Percentiles rank a stretch among this genome's conserved stretches.
These are phyloP conservation scores for Halcyon badia DNA, from an alignment of 2,797 vertebrate genomes.

Conservation along the genomic window DNA sequence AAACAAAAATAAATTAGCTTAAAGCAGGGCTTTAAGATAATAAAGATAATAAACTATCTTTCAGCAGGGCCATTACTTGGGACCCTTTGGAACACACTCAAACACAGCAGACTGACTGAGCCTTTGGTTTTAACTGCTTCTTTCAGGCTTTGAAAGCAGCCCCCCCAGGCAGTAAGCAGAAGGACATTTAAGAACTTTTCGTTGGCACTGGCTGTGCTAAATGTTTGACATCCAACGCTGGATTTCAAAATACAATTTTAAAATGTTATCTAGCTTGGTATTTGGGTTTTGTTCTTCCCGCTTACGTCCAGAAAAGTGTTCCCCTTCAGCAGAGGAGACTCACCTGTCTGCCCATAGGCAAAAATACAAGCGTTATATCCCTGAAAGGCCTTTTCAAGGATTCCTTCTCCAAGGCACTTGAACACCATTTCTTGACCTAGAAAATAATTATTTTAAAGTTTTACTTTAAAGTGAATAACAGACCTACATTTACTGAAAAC, in stretches of 20 bases:
- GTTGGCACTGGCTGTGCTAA: neutral
- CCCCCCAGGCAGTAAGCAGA: neutral
- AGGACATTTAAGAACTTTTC: neutral
- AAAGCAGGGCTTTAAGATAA: neutral
- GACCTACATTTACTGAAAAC: neutral
- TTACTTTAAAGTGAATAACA: neutral
- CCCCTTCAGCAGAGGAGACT: neutral
- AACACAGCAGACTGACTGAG: neutral
- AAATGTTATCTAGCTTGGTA: neutral
- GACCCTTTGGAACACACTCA: neutral
- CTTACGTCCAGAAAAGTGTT: neutral
- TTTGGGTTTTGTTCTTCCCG: neutral
- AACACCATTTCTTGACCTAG: constrained; percentile 98
- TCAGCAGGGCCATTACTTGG: neutral
- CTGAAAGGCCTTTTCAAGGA: constrained; percentile 99
- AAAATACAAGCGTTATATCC: constrained; percentile 99
- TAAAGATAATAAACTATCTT: neutral
- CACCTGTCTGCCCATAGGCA: constrained; percentile 99
- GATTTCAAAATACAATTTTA: neutral
- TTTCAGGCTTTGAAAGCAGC: neutral
- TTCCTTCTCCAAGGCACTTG: constrained; percentile 99
- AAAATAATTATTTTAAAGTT: neutral
- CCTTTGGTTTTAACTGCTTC: neutral
- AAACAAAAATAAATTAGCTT: neutral
- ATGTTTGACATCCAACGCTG: neutral